These are phyloP conservation scores for Cyrtodaria siliqua DNA, from an alignment of 2,888 invertebrate genomes.

Conservation along the genomic window DNA sequence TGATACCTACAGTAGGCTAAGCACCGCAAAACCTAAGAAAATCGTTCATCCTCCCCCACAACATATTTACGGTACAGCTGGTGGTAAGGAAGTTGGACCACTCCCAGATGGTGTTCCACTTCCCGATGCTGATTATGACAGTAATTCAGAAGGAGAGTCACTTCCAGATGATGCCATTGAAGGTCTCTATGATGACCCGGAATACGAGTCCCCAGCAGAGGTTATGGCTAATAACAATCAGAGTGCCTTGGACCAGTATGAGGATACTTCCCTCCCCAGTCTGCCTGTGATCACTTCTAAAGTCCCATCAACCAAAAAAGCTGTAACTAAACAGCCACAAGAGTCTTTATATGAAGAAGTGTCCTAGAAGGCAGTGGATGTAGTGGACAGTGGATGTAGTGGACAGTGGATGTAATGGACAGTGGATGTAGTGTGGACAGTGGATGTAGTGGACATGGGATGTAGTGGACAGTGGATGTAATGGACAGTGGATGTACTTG, in stretches of 20 bases:
- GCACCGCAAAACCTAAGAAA: slow-evolving; percentile 6
- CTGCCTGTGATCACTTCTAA: not conserved
- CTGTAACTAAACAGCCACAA: not conserved
- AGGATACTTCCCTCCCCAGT: slow-evolving; percentile 4
- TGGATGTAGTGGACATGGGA: too few species aligned
- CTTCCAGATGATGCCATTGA: slow-evolving; percentile 25
- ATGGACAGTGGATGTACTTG: too few species aligned
- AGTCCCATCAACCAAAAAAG: not conserved
- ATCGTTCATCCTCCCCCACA: not conserved
- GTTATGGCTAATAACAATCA: not conserved
- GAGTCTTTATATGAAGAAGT: slow-evolving; percentile 46
- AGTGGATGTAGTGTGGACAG: too few species aligned
- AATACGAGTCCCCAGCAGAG: slow-evolving; percentile 26
- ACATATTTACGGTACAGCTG: slow-evolving; percentile 55
- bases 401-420: too few species aligned
- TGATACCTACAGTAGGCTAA: slow-evolving; percentile 42
- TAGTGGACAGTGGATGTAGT: too few species aligned
- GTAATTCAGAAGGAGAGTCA: too few species aligned
- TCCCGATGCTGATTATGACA: slow-evolving; percentile 32
- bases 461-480: too few species aligned
- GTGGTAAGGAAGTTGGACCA: slow-evolving; percentile 42
- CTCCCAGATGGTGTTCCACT: slow-evolving; percentile 23
- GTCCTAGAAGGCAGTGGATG: too few species aligned
- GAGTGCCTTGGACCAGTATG: not conserved
- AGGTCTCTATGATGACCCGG: slow-evolving; percentile 17